Base-by-base conservation (phyloP, 2,888 invertebrate species). In the Drosophila ustulata region DNA sequence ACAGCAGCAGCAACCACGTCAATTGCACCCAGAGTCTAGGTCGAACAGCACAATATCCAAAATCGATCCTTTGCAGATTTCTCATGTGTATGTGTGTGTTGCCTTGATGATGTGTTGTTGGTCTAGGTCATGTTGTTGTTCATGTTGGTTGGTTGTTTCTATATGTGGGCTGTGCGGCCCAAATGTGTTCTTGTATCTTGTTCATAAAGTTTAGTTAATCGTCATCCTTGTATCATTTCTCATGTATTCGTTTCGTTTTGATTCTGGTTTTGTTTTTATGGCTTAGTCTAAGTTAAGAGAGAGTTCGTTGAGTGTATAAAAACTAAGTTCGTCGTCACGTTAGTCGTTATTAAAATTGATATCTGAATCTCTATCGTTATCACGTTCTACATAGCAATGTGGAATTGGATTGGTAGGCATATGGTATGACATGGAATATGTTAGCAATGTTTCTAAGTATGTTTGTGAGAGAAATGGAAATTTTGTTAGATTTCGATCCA, bases 1-100 rank as follows among this genome's bases (percentile, higher is more conserved):
- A 84, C 85, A 86, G 88, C 88, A 79, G 82, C 84, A 77, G 89
- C 85, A 75, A 82, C 86, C 87, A 88, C 85, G 58, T 68, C 68
- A 74, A 66, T 59, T 70, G 78, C 78, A 76, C 76, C 78, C 76
- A 57, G 65, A 66, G 69, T 63, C 65, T 75, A 66, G 63, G 66
- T 61, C 78, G 68, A 74, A 58, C 49, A 58, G 47, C 75, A 75
- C 58, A 70, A 74, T 65, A 78, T 76, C 78, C 78, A 73, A 47
- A 62, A 57, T 26, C 25, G 63, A 78, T 77, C 74, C 68, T 43
- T 57, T 13, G 32, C 39, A 56, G 53, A 53, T 45, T 53, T 75
- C 56, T 57, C 53, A 63, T 59, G 28, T 56, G 57, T 66, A 50
- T 78, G 59, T 74, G 66, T 66, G 61, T 72, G 67, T 75, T 68